Percentiles rank a stretch among this genome's conserved stretches.
phyloP scores from a whole-genome alignment of 2,113 vertebrate genomes.

The Pyxicephalus adspersus region DNA sequence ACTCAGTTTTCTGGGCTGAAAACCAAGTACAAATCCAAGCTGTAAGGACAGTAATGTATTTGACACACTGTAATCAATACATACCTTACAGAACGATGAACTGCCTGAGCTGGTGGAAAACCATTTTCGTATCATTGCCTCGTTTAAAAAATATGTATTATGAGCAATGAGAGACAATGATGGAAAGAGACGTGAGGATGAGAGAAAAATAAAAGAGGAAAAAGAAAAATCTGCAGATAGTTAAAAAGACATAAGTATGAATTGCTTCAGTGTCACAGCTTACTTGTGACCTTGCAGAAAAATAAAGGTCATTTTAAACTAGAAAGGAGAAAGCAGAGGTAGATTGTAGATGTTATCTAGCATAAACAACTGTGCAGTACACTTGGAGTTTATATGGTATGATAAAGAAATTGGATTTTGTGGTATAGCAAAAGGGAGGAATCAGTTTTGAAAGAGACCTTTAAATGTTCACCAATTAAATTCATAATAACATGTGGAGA shows the following conservation, averaged over 20 bases:
- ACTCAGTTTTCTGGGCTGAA: conserved; percentile 40
- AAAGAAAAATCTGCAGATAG: neutral
- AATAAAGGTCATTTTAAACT: conserved; percentile 15
- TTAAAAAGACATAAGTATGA: conserved; percentile 12
- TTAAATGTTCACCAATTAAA: neutral
- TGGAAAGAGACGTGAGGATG: conserved; percentile 6
- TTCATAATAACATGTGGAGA: neutral
- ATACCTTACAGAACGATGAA: conserved; percentile 36
- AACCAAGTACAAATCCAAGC: conserved; percentile 42
- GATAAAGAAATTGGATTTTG: neutral
- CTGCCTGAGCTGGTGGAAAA: conserved; percentile 27
- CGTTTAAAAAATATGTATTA: conserved; percentile 44
- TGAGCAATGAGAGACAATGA: conserved; percentile 36
- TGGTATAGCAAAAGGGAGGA: neutral
- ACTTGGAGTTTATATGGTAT: neutral
- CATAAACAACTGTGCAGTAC: neutral
- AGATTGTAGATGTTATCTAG: conserved; percentile 1
- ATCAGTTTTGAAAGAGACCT: neutral
- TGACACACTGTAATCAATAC: conserved; percentile 44
- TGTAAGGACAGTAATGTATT: conserved; percentile 45
- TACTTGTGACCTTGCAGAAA: conserved; percentile 18
- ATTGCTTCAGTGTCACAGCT: conserved; percentile 4
- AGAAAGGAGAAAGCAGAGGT: neutral
- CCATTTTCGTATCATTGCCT: conserved; percentile 18
- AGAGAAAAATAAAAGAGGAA: conserved; percentile 23